Percentiles rank a stretch among this genome's conserved stretches.
Evolutionary conservation across 2,113 vertebrate genomes (phyloP).

Genomic region (Marcusenius ussheri): DNA sequence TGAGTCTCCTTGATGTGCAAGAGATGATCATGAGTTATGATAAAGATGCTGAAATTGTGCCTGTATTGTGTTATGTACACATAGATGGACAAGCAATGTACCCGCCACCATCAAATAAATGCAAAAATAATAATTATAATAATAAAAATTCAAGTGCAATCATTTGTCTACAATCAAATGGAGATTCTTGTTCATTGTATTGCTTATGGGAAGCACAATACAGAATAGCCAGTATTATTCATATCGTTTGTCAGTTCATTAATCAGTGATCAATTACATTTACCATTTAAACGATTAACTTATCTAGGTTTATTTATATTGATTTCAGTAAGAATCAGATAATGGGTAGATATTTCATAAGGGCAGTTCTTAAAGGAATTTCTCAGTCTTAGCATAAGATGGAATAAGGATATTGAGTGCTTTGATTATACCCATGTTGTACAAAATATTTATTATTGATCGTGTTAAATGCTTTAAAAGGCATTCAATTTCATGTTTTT

Average conservation of each 20-base stretch:
- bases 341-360: background rate
- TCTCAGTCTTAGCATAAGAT: background rate
- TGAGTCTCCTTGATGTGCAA: background rate
- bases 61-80: background rate
- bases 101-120: background rate
- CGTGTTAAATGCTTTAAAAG: background rate
- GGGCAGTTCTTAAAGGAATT: background rate
- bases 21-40: background rate
- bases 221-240: background rate
- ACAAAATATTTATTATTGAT: background rate
- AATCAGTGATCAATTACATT: background rate
- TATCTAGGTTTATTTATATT: background rate
- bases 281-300: background rate
- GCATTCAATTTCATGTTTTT: background rate
- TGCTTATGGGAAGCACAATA: background rate
- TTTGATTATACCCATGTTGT: background rate
- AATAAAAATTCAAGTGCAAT: background rate
- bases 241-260: background rate
- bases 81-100: background rate
- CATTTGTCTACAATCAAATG: background rate
- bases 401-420: background rate
- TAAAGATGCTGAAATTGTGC: background rate
- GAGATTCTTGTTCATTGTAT: background rate
- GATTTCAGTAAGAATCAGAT: background rate
- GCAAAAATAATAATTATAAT: background rate